Evolutionary conservation across 2,888 invertebrate genomes (phyloP), one percentile per base, ranked within the genome.

Genomic region (Parthenolecanium corni): DNA sequence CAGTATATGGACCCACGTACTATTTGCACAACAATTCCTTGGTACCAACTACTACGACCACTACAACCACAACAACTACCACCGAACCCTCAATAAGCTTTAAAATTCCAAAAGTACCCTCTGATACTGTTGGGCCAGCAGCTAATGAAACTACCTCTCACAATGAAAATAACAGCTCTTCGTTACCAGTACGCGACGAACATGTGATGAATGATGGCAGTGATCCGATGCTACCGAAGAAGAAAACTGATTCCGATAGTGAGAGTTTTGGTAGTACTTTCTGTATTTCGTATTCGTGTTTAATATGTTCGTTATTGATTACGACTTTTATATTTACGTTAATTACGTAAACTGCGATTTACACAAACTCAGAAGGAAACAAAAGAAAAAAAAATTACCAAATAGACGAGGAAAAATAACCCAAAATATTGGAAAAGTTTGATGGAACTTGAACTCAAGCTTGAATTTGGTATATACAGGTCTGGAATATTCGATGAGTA

Each of bases 1-100:
- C 85, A 5, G 80, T 84, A 67, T 85, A 84, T 68, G 84, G 86
- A n/a, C 83, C 83, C 25, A 79, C 85, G 52, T 91, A 86, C 73
- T 90, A 82, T 74, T 73, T 86, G 25, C 65, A 79, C 57, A 90
- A 90, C 73, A 81, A 84, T 68, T 84, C 81, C 16, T 73, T 85
- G 44, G 86, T 89, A 20, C 89, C 90, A 0, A 71, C 73, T 1
- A 70, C 71, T 6, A 71, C 71, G 1, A 70, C 71, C 1, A 70
- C 72, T 2, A 69, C 72, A 0, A 62, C 64, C n/a, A 62, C 64
- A 16, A 62, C 47, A 0, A 25, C 58, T 21, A 71, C 72, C 1
- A 70, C 71, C 11, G n/a, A n/a, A n/a, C n/a, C n/a, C n/a, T n/a
- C n/a, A n/a, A n/a, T n/a, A n/a, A n/a, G n/a, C n/a, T n/a, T n/a